Evolutionary conservation across 2,797 vertebrate genomes (phyloP), one percentile per base, ranked within the genome.

Genomic region (Mareca strepera): DNA sequence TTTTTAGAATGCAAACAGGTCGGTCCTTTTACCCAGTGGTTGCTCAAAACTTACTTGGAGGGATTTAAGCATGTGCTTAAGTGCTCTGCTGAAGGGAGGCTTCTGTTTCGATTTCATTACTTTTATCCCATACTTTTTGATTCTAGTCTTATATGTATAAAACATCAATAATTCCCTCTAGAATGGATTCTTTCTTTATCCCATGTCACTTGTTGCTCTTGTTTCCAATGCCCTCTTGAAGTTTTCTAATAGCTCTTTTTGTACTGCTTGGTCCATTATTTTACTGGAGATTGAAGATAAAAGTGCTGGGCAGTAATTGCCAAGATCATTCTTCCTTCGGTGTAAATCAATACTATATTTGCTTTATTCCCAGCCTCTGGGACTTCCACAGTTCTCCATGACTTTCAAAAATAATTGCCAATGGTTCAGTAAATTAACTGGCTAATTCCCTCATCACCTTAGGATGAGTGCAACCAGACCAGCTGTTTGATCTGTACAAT

Each of bases 341-440:
- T 90, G 87, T 93, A 94, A 97, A 96, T 96, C 96, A 96, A 96
- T 96, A 97, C 52, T 69, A 84, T 96, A 92, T 97, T 95, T 96
- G 85, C 91, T 96, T 93, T 96, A 94, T 96, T 90, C 89, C 70
- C 56, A 90, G 82, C 82, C 74, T 92, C 87, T 95, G 94, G 82
- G 93, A 96, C 92, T 91, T 95, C 77, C 89, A 82, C 69, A 91
- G 80, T 83, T 93, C 92, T 94, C 89, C 59, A 88, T 72, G 93
- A 93, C 92, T 97, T 96, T 97, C 91, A 96, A 88, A 96, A 92
- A 95, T 95, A 95, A 96, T 96, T 95, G 77, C 85, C 91, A 94
- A 63, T 86, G 82, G 70, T 82, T 95, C 91, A 86, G 87, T 92
- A 96, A 95, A 95, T 96, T 94, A 96, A 94, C 78, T 90, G 77